phyloP scores from a whole-genome alignment of 2,888 invertebrate species.

The Apodemia mormo region DNA sequence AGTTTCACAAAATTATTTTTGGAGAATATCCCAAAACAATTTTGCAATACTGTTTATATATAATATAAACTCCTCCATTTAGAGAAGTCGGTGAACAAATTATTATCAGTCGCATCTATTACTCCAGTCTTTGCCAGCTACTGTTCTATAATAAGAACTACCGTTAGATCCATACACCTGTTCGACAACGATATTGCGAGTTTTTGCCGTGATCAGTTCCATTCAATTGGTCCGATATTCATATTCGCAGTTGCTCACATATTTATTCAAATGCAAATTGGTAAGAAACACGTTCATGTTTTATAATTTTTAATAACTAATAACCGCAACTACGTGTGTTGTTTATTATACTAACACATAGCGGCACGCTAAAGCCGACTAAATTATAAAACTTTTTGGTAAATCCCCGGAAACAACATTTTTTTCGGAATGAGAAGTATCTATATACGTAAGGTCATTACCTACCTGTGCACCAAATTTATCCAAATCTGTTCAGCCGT shows the following conservation, averaged over 20 bases:
- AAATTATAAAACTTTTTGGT: too few species aligned
- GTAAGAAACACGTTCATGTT: not conserved
- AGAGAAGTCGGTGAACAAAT: too few species aligned
- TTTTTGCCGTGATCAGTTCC: conserved; percentile 42
- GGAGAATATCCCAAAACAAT: too few species aligned
- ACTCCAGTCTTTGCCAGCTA: conserved; percentile 39
- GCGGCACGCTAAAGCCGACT: too few species aligned
- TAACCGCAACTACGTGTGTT: not conserved
- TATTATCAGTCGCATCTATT: not conserved
- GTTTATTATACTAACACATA: not conserved
- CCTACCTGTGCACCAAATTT: too few species aligned
- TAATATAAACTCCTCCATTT: too few species aligned
- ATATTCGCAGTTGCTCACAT: not conserved
- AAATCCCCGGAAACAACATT: too few species aligned
- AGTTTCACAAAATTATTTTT: too few species aligned
- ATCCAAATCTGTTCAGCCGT: too few species aligned
- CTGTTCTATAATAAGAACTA: conserved; percentile 49
- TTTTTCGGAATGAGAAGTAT: too few species aligned
- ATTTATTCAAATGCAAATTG: not conserved
- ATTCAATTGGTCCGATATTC: conserved; percentile 31
- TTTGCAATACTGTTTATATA: too few species aligned
- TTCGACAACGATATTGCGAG: conserved; percentile 35
- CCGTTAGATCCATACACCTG: conserved; percentile 45
- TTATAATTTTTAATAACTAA: not conserved
- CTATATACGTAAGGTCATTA: too few species aligned